A percentile compares a stretch with the other conserved stretches of the same genome.
These are phyloP conservation scores for Melanotaenia trifasciata DNA, from an alignment of 2,797 vertebrate genomes.

Conservation along the genomic window DNA sequence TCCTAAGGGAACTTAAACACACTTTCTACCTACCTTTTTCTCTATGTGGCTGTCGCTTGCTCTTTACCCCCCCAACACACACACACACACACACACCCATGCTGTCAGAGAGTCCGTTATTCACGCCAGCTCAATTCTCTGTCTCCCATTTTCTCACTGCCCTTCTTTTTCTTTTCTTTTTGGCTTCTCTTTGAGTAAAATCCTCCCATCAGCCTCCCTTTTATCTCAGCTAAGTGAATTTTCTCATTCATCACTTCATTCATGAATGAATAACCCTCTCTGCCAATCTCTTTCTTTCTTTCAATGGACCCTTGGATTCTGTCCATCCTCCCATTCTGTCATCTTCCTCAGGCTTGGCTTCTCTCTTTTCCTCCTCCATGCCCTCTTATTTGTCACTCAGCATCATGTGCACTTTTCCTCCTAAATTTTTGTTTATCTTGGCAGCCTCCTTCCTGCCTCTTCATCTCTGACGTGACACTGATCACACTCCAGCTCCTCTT, in stretches of 20 bases:
- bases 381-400: conserved; percentile 55
- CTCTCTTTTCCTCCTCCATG: conserved; percentile 39
- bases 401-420: conserved; percentile 57
- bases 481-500: conserved; percentile 38
- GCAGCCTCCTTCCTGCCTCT: conserved; percentile 41
- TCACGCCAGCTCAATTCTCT: conserved; percentile 37
- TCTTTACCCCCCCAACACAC: not conserved
- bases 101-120: conserved; percentile 44
- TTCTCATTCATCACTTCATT: conserved; percentile 58
- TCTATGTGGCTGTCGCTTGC: conserved; percentile 8
- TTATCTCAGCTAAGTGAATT: conserved; percentile 49
- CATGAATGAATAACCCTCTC: conserved; percentile 16
- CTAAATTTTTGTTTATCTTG: conserved; percentile 59
- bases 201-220: conserved; percentile 29
- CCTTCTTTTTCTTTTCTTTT: conserved; percentile 52
- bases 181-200: conserved; percentile 43
- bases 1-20: conserved; percentile 30
- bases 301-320: conserved; percentile 44
- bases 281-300: conserved; percentile 16
- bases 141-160: conserved; percentile 45
- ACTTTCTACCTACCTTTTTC: conserved; percentile 25
- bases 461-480: conserved; percentile 46
- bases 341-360: conserved; percentile 35
- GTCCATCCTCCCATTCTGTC: conserved; percentile 29
- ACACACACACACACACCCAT: no score